A percentile compares a stretch with the other conserved stretches of the same genome.
These are phyloP conservation scores for Chironomus striatipennis DNA, from an alignment of 1,140 invertebrate genomes.

Conservation along the genomic window DNA sequence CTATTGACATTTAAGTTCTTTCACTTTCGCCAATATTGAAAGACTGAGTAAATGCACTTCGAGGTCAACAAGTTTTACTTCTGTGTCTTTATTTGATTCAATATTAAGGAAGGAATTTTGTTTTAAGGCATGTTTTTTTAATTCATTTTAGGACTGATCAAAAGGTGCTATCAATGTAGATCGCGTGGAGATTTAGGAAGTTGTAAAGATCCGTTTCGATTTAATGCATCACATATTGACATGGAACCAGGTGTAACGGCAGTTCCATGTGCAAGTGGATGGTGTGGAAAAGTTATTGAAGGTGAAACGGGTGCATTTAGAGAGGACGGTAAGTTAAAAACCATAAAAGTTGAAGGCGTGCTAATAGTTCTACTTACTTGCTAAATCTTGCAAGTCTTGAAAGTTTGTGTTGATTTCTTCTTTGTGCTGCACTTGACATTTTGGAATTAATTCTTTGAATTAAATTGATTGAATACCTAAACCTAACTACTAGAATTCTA, in stretches of 20 bases:
- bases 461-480: too few species aligned
- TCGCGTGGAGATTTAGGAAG: slow-evolving; percentile 78
- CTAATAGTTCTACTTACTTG: too few species aligned
- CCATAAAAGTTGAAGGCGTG: too few species aligned
- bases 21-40: neutral
- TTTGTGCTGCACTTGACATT: too few species aligned
- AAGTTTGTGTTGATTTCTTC: too few species aligned
- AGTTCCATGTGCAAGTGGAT: slow-evolving; percentile 79
- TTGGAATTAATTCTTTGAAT: too few species aligned
- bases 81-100: neutral
- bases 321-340: slow-evolving; percentile 43
- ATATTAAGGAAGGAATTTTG: neutral
- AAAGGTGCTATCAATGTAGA: slow-evolving; percentile 69
- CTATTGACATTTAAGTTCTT: neutral
- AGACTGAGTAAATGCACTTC: neutral
- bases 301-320: slow-evolving; percentile 55
- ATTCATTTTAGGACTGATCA: slow-evolving; percentile 43
- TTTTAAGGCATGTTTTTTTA: neutral
- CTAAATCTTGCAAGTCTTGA: too few species aligned
- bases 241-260: slow-evolving; percentile 60
- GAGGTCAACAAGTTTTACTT: neutral
- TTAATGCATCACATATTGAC: slow-evolving; percentile 63
- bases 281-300: slow-evolving; percentile 87
- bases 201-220: slow-evolving; percentile 78
- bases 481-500: too few species aligned